Evolutionary conservation across 2,888 invertebrate genomes (phyloP).

Genomic region (Pharmacophagus antenor): DNA sequence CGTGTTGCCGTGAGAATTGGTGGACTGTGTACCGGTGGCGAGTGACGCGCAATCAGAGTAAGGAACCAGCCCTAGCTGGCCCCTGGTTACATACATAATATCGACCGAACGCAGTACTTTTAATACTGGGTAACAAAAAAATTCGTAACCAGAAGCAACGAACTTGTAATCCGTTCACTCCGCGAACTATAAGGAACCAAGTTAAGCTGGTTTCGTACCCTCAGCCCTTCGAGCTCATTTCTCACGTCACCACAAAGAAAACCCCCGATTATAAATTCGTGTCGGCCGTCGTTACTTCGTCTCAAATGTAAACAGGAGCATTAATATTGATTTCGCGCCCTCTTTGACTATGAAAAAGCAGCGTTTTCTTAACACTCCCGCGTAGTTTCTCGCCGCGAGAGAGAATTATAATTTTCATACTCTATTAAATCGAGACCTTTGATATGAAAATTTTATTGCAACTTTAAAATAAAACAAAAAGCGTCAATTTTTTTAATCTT

Average conservation of each 20-base stretch:
- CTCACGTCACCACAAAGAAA: constrained; percentile 68
- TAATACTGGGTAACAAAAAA: too few relatives aligned
- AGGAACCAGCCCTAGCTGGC: too few relatives aligned
- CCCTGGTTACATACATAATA: too few relatives aligned
- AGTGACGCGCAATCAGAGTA: too few relatives aligned
- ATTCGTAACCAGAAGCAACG: too few relatives aligned
- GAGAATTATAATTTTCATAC: constrained; percentile 49
- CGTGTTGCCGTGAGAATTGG: constrained; percentile 73
- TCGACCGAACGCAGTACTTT: too few relatives aligned
- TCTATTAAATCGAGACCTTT: constrained; percentile 40
- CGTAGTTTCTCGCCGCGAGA: constrained; percentile 62
- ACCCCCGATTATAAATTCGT: constrained; percentile 75
- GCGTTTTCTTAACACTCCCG: constrained; percentile 57
- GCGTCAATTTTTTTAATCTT: too few relatives aligned
- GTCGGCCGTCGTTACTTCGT: constrained; percentile 60
- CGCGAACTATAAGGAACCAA: too few relatives aligned
- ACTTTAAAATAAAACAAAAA: too few relatives aligned
- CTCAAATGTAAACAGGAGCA: constrained; percentile 76
- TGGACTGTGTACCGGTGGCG: constrained; percentile 70
- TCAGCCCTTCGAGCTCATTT: constrained; percentile 67
- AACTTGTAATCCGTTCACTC: too few relatives aligned
- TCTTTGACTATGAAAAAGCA: constrained; percentile 67
- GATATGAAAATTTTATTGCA: constrained; percentile 39
- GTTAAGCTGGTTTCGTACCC: too few relatives aligned
- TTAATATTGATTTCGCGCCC: constrained; percentile 75